phyloP scores from a whole-genome alignment of 2,113 vertebrate species.

The Pelecanus crispus region DNA sequence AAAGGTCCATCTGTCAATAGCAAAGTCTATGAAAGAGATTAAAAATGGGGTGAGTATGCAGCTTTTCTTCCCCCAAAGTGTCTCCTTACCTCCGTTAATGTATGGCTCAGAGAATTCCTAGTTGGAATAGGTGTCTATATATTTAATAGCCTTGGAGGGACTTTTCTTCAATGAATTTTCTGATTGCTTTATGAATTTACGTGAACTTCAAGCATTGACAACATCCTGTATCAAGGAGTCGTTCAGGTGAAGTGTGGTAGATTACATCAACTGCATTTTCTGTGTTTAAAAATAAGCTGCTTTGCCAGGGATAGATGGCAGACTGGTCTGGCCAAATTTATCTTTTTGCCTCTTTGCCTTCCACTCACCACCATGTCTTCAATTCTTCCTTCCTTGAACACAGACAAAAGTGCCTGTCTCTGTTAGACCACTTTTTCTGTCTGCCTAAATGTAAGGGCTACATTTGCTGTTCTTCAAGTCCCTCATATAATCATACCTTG shows the following conservation, averaged over 20 bases:
- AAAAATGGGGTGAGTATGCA: neutral
- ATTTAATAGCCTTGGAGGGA: neutral
- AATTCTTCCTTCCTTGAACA: neutral
- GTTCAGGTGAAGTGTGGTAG: neutral
- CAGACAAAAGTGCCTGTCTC: neutral
- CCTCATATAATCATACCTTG: neutral
- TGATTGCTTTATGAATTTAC: neutral
- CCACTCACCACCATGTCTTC: neutral
- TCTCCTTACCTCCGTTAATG: neutral
- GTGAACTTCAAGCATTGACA: neutral
- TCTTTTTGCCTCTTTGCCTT: neutral
- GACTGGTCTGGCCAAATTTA: neutral
- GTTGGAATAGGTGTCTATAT: neutral
- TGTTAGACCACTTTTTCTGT: neutral
- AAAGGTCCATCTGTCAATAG: neutral
- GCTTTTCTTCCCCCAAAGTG: neutral
- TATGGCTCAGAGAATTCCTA: neutral
- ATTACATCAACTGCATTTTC: neutral
- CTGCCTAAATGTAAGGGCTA: neutral
- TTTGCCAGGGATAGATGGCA: neutral
- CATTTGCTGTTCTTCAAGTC: neutral
- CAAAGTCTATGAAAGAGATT: neutral
- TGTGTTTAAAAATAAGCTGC: neutral
- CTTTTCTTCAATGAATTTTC: neutral
- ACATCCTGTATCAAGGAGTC: neutral